Evolutionary conservation across 35 echinoderm and acorn worm genomes (phyloP).

Genomic region (Acanthaster planci): DNA sequence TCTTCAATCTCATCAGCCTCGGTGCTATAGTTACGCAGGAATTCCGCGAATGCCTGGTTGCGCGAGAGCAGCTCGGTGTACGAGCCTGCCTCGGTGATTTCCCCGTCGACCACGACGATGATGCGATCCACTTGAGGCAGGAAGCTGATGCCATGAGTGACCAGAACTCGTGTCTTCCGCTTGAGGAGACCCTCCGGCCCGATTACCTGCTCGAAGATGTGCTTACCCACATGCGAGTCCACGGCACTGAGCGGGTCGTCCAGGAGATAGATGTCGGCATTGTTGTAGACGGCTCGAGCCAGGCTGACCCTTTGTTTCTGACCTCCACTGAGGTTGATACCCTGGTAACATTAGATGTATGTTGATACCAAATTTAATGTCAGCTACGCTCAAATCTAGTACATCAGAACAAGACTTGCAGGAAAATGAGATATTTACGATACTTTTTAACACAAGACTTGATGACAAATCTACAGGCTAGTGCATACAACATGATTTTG

Average conservation of each 20-base stretch:
- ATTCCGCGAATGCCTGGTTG: slow-evolving; percentile 88
- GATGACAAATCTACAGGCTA: no score
- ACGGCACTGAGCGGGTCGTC: slow-evolving; percentile 96
- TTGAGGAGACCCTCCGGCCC: slow-evolving; percentile 83
- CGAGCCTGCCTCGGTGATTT: slow-evolving; percentile 79
- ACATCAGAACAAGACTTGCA: no score
- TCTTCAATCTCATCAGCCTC: slow-evolving; percentile 66
- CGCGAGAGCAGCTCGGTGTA: slow-evolving; percentile 76
- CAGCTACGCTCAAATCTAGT: no score
- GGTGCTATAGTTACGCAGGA: slow-evolving; percentile 78
- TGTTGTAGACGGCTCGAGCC: slow-evolving; percentile 80
- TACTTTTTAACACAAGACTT: no score
- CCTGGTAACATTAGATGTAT: no score
- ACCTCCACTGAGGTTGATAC: slow-evolving; percentile 89
- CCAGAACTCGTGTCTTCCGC: slow-evolving; percentile 85
- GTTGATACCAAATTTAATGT: no score
- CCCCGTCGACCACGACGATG: slow-evolving; percentile 73
- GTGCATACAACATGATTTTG: no score
- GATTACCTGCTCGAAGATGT: slow-evolving; percentile 88
- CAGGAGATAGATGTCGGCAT: slow-evolving; percentile 70
- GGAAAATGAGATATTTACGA: no score
- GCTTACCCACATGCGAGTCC: slow-evolving; percentile 85
- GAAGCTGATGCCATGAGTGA: slow-evolving; percentile 86
- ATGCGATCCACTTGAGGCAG: slow-evolving; percentile 93
- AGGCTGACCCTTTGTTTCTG: slow-evolving; percentile 91